Base-by-base conservation (phyloP, 2,888 invertebrate species). In the Drosophila nr. perissopoda region DNA sequence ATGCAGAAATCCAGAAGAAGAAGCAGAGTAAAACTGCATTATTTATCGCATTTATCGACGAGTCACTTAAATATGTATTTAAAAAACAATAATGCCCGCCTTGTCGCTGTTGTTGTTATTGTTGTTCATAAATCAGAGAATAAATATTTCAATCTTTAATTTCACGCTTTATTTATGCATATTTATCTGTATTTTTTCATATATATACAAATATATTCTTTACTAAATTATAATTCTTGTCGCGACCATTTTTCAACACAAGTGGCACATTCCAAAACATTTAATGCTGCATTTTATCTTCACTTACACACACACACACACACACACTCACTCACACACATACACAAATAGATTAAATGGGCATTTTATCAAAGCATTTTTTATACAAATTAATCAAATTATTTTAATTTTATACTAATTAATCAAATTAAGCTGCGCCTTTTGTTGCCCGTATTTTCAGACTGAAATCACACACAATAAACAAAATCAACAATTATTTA, bases 351-450 rank as follows among this genome's bases (percentile, higher is more conserved):
- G 60, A 59, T 74, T 68, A 71, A 70, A 69, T 85, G 69, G 62
- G 63, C 57, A 72, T 69, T 86, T 83, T 80, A 73, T 66, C 45
- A 52, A 70, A 82, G 83, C 77, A 71, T 81, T 87, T 89, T 77
- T 89, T 66, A 73, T 25, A 25, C 45, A 45, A 45, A 45, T 45
- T 45, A 45, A 45, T 45, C 45, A 45, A 45, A 45, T 45, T 21
- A 45, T 45, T 45, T 45, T 25, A 45, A 45, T 45, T 45, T 45
- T 25, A 45, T 85, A 89, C 90, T 82, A 90, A 84, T 84, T 84
- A 84, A 84, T 84, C 84, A 84, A 88, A 84, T 90, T 85, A 88
- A 88, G 84, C 90, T 87, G 79, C 73, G 62, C 67, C 88, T 85
- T 87, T 89, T 89, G 90, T 90, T 74, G 45, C 65, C 51, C 68